Conservation (phyloP, 1,140 invertebrate species). For the Tetramorium simillimum region DNA sequence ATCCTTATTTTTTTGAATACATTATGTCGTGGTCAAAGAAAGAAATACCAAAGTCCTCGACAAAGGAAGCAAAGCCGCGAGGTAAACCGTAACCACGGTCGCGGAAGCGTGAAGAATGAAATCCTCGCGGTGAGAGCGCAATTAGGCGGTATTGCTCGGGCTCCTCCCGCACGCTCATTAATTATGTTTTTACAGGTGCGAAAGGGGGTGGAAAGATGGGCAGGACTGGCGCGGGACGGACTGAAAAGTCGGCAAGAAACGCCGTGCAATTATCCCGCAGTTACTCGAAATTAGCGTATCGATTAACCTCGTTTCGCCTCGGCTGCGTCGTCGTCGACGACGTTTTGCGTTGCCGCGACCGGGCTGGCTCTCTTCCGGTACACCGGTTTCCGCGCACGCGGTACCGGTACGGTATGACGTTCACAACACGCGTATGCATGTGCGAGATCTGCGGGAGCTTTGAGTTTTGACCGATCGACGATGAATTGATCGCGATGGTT, state of each 20-base stretch:
- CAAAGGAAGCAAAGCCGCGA: slow-evolving; percentile 51
- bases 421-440: not conserved
- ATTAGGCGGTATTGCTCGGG: slow-evolving; percentile 61
- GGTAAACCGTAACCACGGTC: slow-evolving; percentile 37
- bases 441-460: slow-evolving; percentile 1
- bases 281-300: slow-evolving; percentile 72
- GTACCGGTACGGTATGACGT: not conserved
- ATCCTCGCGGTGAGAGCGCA: slow-evolving; percentile 67
- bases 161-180: slow-evolving; percentile 71
- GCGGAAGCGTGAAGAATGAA: slow-evolving; percentile 71
- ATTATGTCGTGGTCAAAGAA: slow-evolving; percentile 38
- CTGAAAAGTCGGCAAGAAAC: slow-evolving; percentile 35
- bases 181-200: slow-evolving; percentile 69
- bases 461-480: slow-evolving; percentile 35
- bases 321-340: not conserved
- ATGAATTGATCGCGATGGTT: slow-evolving; percentile 38
- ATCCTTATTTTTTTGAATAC: slow-evolving; percentile 44
- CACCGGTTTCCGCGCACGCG: not conserved
- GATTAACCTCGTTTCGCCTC: slow-evolving; percentile 71
- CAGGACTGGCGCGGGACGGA: not conserved
- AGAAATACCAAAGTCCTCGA: slow-evolving; percentile 42
- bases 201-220: not conserved
- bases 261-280: slow-evolving; percentile 63
- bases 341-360: slow-evolving; percentile 9
- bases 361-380: slow-evolving; percentile 23